Percentiles rank a stretch among this genome's conserved stretches.
phyloP scores from a whole-genome alignment of 2,888 invertebrate genomes.

The Bembecia ichneumoniformis region DNA sequence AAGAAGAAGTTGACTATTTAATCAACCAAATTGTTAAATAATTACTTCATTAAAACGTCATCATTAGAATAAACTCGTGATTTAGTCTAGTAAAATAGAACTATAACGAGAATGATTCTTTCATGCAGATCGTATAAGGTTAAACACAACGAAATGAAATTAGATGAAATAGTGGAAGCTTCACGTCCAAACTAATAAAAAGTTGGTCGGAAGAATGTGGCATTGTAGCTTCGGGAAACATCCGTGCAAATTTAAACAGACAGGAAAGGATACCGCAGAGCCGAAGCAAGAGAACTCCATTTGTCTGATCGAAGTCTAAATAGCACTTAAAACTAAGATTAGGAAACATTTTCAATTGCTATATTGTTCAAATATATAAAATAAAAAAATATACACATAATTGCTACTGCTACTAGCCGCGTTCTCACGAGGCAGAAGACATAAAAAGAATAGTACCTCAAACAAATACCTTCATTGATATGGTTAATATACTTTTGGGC shows the following conservation, averaged over 20 bases:
- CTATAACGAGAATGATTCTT: too few species aligned
- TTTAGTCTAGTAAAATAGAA: too few species aligned
- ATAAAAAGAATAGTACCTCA: too few species aligned
- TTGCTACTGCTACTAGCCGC: too few species aligned
- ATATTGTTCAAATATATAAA: too few species aligned
- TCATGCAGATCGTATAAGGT: too few species aligned
- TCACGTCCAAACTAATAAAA: slow-evolving; percentile 19
- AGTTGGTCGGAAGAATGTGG: slow-evolving; percentile 13
- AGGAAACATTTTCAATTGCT: neutral
- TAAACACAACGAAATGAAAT: slow-evolving; percentile 5
- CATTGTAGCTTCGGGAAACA: slow-evolving; percentile 3
- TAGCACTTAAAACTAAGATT: neutral
- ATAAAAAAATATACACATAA: too few species aligned
- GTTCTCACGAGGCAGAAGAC: too few species aligned
- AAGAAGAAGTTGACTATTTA: too few species aligned
- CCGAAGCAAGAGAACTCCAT: slow-evolving; percentile 44
- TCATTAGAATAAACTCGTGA: neutral
- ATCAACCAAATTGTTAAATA: too few species aligned
- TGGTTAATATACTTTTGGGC: too few species aligned
- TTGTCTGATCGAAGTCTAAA: slow-evolving; percentile 23
- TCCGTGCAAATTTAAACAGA: slow-evolving; percentile 38
- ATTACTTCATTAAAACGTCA: neutral
- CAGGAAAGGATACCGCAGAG: slow-evolving; percentile 19
- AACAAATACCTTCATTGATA: too few species aligned
- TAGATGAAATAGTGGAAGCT: slow-evolving; percentile 12